A percentile compares a stretch with the other conserved stretches of the same genome.
phyloP scores from a whole-genome alignment of 2,888 invertebrate genomes.

The Amiota communis region DNA sequence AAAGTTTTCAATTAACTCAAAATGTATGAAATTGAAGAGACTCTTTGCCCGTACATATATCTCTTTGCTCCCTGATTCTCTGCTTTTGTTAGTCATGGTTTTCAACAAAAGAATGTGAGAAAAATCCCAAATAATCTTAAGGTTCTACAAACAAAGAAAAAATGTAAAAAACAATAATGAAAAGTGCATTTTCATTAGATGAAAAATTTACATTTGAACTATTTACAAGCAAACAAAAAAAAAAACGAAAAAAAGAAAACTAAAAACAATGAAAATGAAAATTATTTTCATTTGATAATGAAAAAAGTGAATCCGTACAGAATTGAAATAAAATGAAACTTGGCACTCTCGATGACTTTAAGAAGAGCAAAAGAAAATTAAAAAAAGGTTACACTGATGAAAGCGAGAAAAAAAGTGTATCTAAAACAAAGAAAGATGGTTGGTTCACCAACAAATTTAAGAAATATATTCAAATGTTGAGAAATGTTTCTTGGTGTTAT shows the following conservation, averaged over 20 bases:
- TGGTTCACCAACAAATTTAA: not conserved
- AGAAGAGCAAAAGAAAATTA: not conserved
- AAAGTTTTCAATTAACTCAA: no score
- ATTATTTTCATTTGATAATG: not conserved
- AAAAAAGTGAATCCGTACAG: not conserved
- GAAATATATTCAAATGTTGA: conserved; percentile 3
- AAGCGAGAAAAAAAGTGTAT: not conserved
- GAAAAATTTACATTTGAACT: not conserved
- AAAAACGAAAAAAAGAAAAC: not conserved
- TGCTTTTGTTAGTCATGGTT: not conserved
- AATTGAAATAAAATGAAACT: conserved; percentile 3
- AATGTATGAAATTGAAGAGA: no score
- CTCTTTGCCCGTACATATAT: no score
- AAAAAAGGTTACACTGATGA: not conserved
- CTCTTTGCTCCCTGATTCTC: no score
- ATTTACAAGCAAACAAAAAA: not conserved
- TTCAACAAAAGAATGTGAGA: not conserved
- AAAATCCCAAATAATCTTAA: not conserved
- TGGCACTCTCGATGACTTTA: not conserved
- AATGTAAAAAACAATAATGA: not conserved
- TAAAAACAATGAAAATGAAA: not conserved
- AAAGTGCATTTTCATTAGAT: not conserved
- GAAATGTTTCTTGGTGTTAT: not conserved
- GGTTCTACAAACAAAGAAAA: not conserved
- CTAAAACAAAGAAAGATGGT: not conserved